phyloP scores from a whole-genome alignment of 2,888 invertebrate genomes.

The Cephus rjabovi region DNA sequence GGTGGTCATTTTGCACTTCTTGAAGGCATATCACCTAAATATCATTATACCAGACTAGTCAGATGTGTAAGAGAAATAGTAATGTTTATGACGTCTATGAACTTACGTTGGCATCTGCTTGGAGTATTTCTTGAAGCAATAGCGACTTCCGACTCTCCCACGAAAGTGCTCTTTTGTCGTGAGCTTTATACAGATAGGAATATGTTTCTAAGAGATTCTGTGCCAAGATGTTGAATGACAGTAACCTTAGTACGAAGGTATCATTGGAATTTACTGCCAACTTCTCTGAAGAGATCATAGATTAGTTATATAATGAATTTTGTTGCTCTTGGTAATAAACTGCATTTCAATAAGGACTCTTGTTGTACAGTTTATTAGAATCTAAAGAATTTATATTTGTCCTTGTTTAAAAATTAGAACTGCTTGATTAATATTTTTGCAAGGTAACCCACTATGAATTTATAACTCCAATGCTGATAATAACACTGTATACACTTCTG shows the following conservation, averaged over 20 bases:
- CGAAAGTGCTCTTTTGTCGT: conserved; percentile 71
- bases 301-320: conserved; percentile 4
- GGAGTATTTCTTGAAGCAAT: conserved; percentile 71
- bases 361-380: neutral
- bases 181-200: conserved; percentile 76
- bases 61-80: neutral
- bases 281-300: conserved; percentile 36
- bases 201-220: conserved; percentile 84
- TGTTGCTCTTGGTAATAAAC: neutral
- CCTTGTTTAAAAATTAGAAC: neutral
- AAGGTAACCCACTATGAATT: neutral
- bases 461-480: neutral
- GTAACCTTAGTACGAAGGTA: conserved; percentile 73
- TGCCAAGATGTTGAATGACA: conserved; percentile 91
- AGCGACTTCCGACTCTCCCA: conserved; percentile 78
- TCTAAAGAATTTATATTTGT: neutral
- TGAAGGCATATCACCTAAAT: conserved; percentile 85
- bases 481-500: no score
- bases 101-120: conserved; percentile 73
- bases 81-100: conserved; percentile 10
- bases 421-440: neutral
- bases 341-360: neutral
- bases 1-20: conserved; percentile 88
- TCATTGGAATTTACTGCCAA: conserved; percentile 54
- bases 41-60: neutral